Conservation (phyloP, 1,140 invertebrate species). For the Eueides isabella region DNA sequence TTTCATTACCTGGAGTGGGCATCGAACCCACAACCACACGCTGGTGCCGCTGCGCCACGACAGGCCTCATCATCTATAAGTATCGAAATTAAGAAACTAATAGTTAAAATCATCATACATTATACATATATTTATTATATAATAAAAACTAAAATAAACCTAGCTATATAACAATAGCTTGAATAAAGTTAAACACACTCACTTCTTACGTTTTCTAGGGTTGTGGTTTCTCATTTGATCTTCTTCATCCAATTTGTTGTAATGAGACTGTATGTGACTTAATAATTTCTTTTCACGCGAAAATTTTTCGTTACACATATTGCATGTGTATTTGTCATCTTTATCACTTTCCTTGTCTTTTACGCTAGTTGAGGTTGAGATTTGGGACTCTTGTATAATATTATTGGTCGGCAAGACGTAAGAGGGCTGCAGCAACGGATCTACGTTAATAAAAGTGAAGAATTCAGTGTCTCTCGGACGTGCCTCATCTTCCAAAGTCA, state of each 20-base stretch:
- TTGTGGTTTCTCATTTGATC: slow-evolving; percentile 42
- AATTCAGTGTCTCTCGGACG: slow-evolving; percentile 58
- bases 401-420: slow-evolving; percentile 74
- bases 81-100: too few relatives aligned
- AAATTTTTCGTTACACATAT: slow-evolving; percentile 67
- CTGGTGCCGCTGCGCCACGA: too few relatives aligned
- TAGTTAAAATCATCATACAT: too few relatives aligned
- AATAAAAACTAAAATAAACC: not conserved
- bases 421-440: slow-evolving; percentile 71
- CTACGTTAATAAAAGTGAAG: slow-evolving; percentile 76
- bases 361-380: slow-evolving; percentile 61
- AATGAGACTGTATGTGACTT: slow-evolving; percentile 71
- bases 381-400: slow-evolving; percentile 76
- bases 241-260: slow-evolving; percentile 66
- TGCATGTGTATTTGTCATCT: slow-evolving; percentile 60
- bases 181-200: not conserved
- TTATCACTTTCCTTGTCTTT: slow-evolving; percentile 49
- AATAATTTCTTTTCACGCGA: slow-evolving; percentile 68
- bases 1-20: too few relatives aligned
- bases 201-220: slow-evolving; percentile 43
- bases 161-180: not conserved
- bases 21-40: too few relatives aligned
- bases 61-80: too few relatives aligned
- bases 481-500: slow-evolving; percentile 58
- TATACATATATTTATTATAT: too few relatives aligned